Conservation (phyloP, 2,888 invertebrate species). For the Cepaea hortensis region DNA sequence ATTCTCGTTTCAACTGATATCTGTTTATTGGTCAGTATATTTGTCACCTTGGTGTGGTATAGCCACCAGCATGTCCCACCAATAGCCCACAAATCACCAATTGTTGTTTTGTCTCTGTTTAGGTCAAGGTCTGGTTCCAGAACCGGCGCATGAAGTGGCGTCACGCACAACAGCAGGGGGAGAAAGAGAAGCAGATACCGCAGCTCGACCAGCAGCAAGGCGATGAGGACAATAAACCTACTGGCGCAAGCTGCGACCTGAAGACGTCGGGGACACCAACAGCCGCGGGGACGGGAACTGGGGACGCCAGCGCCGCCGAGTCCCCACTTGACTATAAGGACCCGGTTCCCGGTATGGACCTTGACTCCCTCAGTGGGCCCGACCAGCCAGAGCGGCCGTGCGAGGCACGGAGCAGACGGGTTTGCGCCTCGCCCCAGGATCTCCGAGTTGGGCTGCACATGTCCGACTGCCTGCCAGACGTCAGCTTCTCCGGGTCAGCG, state of each 20-base stretch:
- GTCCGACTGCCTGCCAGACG: not conserved
- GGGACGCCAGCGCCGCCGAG: not conserved
- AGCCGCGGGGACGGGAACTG: not conserved
- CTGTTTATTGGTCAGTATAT: too few relatives aligned
- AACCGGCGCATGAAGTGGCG: slow-evolving; percentile 93
- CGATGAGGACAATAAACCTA: not conserved
- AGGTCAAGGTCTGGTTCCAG: slow-evolving; percentile 83
- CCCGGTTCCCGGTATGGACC: not conserved
- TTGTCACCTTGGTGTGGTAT: too few relatives aligned
- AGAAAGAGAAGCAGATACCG: slow-evolving; percentile 40
- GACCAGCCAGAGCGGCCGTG: too few relatives aligned
- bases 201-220: not conserved
- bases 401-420: not conserved
- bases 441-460: not conserved
- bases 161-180: slow-evolving; percentile 77
- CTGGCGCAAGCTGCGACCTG: not conserved
- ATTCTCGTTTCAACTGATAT: too few relatives aligned
- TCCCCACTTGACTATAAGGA: not conserved
- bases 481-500: not conserved
- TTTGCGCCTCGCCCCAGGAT: not conserved
- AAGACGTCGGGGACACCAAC: too few relatives aligned
- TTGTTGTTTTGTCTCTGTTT: slow-evolving; percentile 76
- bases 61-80: too few relatives aligned
- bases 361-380: not conserved
- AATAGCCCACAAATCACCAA: not conserved